Percentiles rank a stretch among this genome's conserved stretches.
These are phyloP conservation scores for Sylvia atricapilla DNA, from an alignment of 2,113 vertebrate genomes.

Conservation along the genomic window DNA sequence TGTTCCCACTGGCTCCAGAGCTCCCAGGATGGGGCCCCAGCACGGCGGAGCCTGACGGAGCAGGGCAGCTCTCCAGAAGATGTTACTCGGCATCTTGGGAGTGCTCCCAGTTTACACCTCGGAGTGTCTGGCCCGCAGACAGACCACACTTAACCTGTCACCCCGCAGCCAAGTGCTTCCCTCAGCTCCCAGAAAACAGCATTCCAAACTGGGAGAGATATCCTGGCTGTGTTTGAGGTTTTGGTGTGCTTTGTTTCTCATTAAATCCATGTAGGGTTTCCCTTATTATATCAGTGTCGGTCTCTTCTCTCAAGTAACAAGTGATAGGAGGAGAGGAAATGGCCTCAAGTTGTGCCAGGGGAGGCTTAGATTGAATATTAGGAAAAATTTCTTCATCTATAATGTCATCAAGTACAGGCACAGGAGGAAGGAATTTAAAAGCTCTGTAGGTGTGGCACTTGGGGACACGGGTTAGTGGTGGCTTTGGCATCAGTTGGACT, in stretches of 20 bases:
- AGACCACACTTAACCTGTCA: slow-evolving; percentile 40
- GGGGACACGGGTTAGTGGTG: neutral
- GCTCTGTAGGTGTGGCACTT: neutral
- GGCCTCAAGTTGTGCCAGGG: neutral
- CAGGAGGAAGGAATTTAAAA: neutral
- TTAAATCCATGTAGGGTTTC: accelerated
- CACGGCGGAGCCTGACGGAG: neutral
- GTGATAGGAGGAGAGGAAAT: accelerated
- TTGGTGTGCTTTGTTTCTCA: neutral
- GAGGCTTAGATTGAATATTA: neutral
- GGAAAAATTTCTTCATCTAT: neutral
- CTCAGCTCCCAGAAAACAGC: neutral
- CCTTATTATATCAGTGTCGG: neutral
- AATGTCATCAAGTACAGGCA: neutral
- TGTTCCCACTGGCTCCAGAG: slow-evolving; percentile 47
- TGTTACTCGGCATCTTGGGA: slow-evolving; percentile 13
- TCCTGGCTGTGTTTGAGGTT: neutral
- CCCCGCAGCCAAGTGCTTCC: neutral
- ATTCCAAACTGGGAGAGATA: neutral
- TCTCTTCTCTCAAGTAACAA: neutral
- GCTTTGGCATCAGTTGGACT: neutral
- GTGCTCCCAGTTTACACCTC: slow-evolving; percentile 39
- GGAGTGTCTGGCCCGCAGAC: neutral
- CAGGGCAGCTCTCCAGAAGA: slow-evolving; percentile 41
- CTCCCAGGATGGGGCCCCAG: slow-evolving; percentile 1